phyloP scores from a whole-genome alignment of 2,888 invertebrate genomes.

The Cheilosia vernalis region DNA sequence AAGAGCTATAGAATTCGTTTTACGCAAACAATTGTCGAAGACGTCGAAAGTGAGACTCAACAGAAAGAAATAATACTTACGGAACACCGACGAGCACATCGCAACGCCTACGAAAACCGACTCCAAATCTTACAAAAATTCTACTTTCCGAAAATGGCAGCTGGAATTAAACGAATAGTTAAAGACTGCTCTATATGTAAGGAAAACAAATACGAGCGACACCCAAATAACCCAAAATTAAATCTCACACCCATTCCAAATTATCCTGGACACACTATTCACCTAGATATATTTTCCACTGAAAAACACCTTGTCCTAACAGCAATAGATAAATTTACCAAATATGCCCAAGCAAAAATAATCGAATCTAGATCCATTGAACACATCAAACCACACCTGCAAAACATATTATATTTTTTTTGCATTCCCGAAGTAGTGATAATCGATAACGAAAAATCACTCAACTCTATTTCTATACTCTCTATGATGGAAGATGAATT shows the following conservation, averaged over 20 bases:
- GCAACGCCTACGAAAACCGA: slow-evolving; percentile 58
- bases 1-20: slow-evolving; percentile 36
- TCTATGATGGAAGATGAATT: slow-evolving; percentile 22
- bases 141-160: slow-evolving; percentile 59
- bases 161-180: slow-evolving; percentile 37
- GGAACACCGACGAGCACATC: slow-evolving; percentile 59
- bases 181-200: slow-evolving; percentile 67
- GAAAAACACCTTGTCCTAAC: slow-evolving; percentile 49
- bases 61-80: slow-evolving; percentile 33
- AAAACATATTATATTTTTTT: slow-evolving; percentile 33
- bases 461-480: slow-evolving; percentile 44
- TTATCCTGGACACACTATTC: slow-evolving; percentile 59
- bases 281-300: slow-evolving; percentile 52
- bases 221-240: slow-evolving; percentile 52
- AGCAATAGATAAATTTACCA: slow-evolving; percentile 56
- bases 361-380: slow-evolving; percentile 25
- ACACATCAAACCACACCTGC: slow-evolving; percentile 22
- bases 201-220: slow-evolving; percentile 51
- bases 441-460: slow-evolving; percentile 48
- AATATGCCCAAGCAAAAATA: slow-evolving; percentile 21
- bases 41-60: background rate
- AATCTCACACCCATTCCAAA: slow-evolving; percentile 54
- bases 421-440: slow-evolving; percentile 27
- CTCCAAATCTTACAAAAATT: slow-evolving; percentile 53
- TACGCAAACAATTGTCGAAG: slow-evolving; percentile 19